Evolutionary conservation across 2,797 vertebrate species (phyloP).

Genomic region (Liasis olivaceus): DNA sequence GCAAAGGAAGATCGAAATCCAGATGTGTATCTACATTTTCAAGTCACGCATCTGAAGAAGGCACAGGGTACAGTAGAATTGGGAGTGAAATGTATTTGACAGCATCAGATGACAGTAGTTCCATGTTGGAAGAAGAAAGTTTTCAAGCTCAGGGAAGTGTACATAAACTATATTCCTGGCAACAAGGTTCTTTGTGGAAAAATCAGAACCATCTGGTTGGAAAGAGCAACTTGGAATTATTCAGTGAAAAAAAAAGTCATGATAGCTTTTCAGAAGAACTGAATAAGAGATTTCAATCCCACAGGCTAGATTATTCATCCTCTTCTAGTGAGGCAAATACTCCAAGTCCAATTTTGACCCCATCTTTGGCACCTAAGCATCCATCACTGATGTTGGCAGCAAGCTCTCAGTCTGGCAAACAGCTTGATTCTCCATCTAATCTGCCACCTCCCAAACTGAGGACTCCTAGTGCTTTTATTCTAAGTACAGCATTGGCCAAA

Average conservation of each 20-base stretch:
- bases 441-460: conserved; percentile 81
- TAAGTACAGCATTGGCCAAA: conserved; percentile 80
- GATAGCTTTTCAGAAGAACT: conserved; percentile 88
- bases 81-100: conserved; percentile 88
- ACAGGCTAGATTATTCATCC: conserved; percentile 88
- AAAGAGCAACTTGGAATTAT: conserved; percentile 67
- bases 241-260: conserved; percentile 69
- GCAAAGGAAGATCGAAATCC: conserved; percentile 67
- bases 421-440: conserved; percentile 67
- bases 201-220: conserved; percentile 59
- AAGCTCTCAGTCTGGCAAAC: conserved; percentile 41
- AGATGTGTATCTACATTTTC: conserved; percentile 77
- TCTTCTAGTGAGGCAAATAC: conserved; percentile 87
- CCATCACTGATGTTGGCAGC: conserved; percentile 75
- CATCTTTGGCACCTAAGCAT: conserved; percentile 81
- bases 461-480: conserved; percentile 78
- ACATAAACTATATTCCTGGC: conserved; percentile 74
- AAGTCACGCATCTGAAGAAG: conserved; percentile 81
- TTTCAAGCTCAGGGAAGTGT: conserved; percentile 76
- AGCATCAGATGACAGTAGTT: conserved; percentile 93
- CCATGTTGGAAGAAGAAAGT: conserved; percentile 88
- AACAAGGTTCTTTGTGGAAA: conserved; percentile 73
- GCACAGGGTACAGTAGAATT: conserved; percentile 76
- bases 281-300: conserved; percentile 88
- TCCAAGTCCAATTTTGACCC: conserved; percentile 82